phyloP scores from a whole-genome alignment of 2,113 vertebrate species.

The Thinocorus orbignyianus region DNA sequence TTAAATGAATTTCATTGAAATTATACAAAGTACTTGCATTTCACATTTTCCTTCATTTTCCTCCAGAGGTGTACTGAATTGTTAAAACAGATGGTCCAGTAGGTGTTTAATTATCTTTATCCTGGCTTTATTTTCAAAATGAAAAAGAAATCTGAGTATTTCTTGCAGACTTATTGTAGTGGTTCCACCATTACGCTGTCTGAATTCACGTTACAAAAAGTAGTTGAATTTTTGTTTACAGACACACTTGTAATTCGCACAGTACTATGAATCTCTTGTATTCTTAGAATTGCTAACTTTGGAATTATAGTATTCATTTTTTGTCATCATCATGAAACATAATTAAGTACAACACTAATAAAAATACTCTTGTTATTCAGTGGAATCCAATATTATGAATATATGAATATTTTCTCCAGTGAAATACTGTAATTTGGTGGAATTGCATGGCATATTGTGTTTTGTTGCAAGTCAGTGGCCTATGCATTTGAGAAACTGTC shows the following conservation, averaged over 20 bases:
- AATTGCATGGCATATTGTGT: background rate
- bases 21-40: background rate
- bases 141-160: background rate
- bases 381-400: background rate
- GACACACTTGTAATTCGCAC: background rate
- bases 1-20: background rate
- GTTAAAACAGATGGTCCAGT: background rate
- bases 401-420: background rate
- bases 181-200: background rate
- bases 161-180: background rate
- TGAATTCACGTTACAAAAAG: background rate
- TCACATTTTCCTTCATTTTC: background rate
- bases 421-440: background rate
- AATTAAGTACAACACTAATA: background rate
- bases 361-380: background rate
- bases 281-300: background rate
- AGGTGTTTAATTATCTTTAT: slow-evolving; percentile 14
- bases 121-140: slow-evolving; percentile 2
- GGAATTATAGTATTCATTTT: background rate
- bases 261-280: background rate
- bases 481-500: background rate
- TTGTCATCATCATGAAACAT: background rate
- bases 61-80: background rate
- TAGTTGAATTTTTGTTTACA: background rate
- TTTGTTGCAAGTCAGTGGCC: background rate